These are phyloP conservation scores for Hirtodrosophila duncani DNA, from an alignment of 2,888 invertebrate genomes.

Conservation along the genomic window DNA sequence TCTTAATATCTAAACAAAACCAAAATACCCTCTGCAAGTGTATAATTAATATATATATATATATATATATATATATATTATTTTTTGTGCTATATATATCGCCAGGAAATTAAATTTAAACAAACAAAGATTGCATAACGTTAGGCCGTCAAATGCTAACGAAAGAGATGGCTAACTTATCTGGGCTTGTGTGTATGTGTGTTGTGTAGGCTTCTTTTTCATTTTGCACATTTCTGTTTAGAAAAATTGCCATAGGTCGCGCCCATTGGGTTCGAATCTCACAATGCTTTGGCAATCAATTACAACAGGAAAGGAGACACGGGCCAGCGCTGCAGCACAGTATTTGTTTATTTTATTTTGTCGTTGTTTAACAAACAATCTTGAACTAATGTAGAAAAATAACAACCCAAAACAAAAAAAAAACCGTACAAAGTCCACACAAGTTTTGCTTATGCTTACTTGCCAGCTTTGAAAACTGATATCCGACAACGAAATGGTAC, in stretches of 20 bases:
- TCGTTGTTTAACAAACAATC: too few relatives aligned
- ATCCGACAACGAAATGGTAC: too few relatives aligned
- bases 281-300: constrained; percentile 13
- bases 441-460: constrained; percentile 7
- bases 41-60: constrained; percentile 4
- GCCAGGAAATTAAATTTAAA: constrained; percentile 48
- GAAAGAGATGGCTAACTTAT: too few relatives aligned
- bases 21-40: too few relatives aligned
- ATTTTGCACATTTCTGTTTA: constrained; percentile 1
- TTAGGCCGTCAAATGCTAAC: constrained; percentile 13
- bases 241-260: constrained; percentile 47
- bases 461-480: constrained; percentile 18
- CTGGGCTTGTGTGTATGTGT: constrained; percentile 3
- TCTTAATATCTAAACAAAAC: background rate
- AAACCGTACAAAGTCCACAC: constrained; percentile 23
- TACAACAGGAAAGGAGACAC: constrained; percentile 7
- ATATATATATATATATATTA: constrained; percentile 11
- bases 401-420: background rate
- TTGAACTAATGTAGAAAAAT: too few relatives aligned
- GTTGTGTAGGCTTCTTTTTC: background rate
- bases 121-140: constrained; percentile 36
- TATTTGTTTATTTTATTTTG: too few relatives aligned
- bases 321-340: too few relatives aligned
- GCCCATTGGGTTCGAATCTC: constrained; percentile 17
- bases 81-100: too few relatives aligned